Percentiles rank a stretch among this genome's conserved stretches.
Conservation (phyloP, 2,797 vertebrate genomes). For the Sebastes vulpes region DNA sequence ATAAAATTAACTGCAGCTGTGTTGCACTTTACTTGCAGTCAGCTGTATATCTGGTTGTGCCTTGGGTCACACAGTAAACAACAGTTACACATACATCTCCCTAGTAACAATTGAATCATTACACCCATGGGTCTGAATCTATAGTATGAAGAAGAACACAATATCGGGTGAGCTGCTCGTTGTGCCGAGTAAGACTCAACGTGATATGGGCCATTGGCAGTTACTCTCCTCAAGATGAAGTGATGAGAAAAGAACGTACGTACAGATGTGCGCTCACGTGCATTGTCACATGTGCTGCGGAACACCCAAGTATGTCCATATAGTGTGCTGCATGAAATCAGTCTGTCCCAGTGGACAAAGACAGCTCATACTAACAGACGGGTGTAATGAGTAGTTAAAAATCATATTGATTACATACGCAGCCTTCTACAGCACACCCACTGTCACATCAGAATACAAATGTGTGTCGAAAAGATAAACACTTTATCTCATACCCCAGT, state of each 20-base stretch:
- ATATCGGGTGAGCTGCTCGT: not conserved
- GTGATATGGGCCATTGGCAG: not conserved
- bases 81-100: not conserved
- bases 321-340: conserved; percentile 40
- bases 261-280: not conserved
- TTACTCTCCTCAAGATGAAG: not conserved
- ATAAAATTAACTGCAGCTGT: conserved; percentile 1
- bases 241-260: not conserved
- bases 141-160: not conserved
- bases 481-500: not conserved
- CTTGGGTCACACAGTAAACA: not conserved
- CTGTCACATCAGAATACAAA: not conserved
- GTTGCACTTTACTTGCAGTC: not conserved
- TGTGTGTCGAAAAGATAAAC: not conserved
- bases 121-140: not conserved
- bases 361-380: conserved; percentile 43
- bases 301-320: not conserved
- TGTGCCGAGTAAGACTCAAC: not conserved
- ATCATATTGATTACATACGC: conserved; percentile 54
- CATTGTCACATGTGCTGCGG: not conserved
- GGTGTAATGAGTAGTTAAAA: conserved; percentile 53
- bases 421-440: not conserved
- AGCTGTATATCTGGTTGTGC: not conserved
- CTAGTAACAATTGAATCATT: conserved; percentile 1
- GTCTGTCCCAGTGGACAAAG: conserved; percentile 12